Conservation (phyloP, 2,113 vertebrate species). For the Chaetorhynchus papuensis region DNA sequence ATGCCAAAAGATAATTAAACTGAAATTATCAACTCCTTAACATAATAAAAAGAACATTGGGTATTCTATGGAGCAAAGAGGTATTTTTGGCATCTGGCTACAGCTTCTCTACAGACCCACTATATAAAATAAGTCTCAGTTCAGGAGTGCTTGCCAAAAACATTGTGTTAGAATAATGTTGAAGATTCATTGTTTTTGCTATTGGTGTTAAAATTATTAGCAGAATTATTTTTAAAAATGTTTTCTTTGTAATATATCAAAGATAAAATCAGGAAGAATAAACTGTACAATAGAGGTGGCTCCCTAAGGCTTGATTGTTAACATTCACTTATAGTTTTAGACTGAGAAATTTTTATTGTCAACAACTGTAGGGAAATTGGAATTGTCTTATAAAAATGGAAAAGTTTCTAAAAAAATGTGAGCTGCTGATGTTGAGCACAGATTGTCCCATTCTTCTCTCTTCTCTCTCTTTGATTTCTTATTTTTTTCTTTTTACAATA, state of each 20-base stretch:
- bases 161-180: not conserved
- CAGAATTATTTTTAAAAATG: not conserved
- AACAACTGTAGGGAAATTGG: not conserved
- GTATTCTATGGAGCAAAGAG: constrained; percentile 1
- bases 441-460: not conserved
- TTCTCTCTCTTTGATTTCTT: not conserved
- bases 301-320: not conserved
- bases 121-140: not conserved
- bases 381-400: not conserved
- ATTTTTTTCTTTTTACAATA: not conserved
- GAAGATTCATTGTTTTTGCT: not conserved
- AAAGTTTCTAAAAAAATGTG: not conserved
- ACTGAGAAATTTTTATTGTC: not conserved
- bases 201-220: not conserved
- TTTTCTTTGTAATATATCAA: not conserved
- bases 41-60: constrained; percentile 13
- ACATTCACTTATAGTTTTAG: not conserved
- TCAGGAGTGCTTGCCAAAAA: constrained; percentile 15
- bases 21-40: not conserved
- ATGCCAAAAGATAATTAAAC: constrained; percentile 43
- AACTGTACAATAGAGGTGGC: not conserved
- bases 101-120: not conserved
- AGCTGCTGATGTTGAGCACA: not conserved
- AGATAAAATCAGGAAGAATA: not conserved
- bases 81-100: constrained; percentile 7